Percentiles rank a stretch among this genome's conserved stretches.
Evolutionary conservation across 1,140 invertebrate genomes (phyloP).

Genomic region (Scaptomyza pallida): DNA sequence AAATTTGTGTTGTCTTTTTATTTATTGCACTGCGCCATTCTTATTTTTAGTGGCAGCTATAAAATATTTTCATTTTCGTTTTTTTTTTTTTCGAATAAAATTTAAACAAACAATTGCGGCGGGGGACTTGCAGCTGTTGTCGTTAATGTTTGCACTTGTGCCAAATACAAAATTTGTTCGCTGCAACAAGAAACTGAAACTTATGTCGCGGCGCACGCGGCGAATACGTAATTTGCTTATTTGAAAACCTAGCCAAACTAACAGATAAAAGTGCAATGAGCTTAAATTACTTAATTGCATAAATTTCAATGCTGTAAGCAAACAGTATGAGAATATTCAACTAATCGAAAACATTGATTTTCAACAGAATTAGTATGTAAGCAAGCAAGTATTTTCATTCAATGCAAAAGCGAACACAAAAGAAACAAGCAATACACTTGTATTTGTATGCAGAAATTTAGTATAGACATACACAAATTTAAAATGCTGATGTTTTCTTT

Average conservation of each 20-base stretch:
- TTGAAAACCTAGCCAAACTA: conserved; percentile 39
- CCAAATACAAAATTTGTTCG: conserved; percentile 21
- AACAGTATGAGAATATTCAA: conserved; percentile 12
- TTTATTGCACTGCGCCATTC: conserved; percentile 49
- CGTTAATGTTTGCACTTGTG: conserved; percentile 46
- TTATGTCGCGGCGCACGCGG: conserved; percentile 49
- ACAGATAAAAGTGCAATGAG: conserved; percentile 13
- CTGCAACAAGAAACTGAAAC: conserved; percentile 24
- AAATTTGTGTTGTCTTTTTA: not conserved
- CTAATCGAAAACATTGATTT: conserved; percentile 31
- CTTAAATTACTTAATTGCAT: conserved; percentile 55
- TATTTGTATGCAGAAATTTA: not conserved
- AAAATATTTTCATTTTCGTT: conserved; percentile 47
- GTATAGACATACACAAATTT: not conserved
- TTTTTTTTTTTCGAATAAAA: conserved; percentile 13
- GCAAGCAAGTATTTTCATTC: conserved; percentile 5
- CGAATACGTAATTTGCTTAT: conserved; percentile 71
- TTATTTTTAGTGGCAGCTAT: conserved; percentile 69
- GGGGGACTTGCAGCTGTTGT: conserved; percentile 65
- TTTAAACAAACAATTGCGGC: conserved; percentile 51
- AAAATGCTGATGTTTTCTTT: not conserved
- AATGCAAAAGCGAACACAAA: not conserved
- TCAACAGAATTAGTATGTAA: conserved; percentile 14
- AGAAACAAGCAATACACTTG: not conserved
- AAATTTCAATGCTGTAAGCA: conserved; percentile 48